Conservation (phyloP, 2,113 vertebrate species). For the Spea bombifrons region DNA sequence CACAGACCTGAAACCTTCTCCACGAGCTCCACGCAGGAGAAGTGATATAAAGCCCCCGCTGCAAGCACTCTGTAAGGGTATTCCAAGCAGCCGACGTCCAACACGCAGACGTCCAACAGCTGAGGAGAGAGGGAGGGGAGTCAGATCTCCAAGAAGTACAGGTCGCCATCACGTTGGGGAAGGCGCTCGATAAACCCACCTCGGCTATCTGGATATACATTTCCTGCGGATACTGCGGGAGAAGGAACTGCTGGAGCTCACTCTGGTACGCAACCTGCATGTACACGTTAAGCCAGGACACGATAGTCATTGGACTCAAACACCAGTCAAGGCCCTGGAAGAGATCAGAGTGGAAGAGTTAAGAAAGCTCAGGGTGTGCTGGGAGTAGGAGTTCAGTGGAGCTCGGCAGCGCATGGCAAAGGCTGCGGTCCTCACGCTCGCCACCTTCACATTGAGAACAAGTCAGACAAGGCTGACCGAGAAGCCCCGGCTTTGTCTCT, state of each 20-base stretch:
- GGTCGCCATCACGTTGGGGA: no score
- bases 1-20: conserved; percentile 86
- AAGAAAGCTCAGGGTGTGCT: background rate
- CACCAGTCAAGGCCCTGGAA: conserved; percentile 89
- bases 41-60: conserved; percentile 92
- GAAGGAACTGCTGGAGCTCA: conserved; percentile 70
- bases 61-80: conserved; percentile 85
- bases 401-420: no score
- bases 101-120: conserved; percentile 88
- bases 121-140: conserved; percentile 41
- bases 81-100: conserved; percentile 84
- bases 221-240: conserved; percentile 84
- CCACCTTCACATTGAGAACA: no score
- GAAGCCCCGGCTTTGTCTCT: no score
- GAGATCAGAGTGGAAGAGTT: conserved; percentile 17
- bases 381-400: background rate
- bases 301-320: conserved; percentile 84
- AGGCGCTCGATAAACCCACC: conserved; percentile 60
- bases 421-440: no score
- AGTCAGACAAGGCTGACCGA: no score
- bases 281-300: conserved; percentile 96
- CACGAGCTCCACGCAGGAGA: conserved; percentile 86
- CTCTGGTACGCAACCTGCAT: conserved; percentile 92
- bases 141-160: background rate
- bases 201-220: conserved; percentile 89